A percentile compares a stretch with the other conserved stretches of the same genome.
Conservation (phyloP, 2,797 vertebrate species). For the Gadopsis marmoratus region DNA sequence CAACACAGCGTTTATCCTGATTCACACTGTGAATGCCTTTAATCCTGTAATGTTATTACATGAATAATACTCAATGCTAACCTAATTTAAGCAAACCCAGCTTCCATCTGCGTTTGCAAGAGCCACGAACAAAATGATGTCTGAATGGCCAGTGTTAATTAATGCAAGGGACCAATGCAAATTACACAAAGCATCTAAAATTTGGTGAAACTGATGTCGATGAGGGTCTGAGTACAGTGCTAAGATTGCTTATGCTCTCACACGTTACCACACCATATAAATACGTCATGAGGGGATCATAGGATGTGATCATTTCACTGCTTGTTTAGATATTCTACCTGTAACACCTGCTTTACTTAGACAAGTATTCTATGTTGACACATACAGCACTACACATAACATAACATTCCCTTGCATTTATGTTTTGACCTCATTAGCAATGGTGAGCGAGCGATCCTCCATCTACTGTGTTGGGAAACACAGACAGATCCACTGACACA, state of each 20-base stretch:
- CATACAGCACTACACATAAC: background rate
- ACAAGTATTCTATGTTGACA: background rate
- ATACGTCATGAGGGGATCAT: background rate
- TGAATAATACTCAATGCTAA: conserved; percentile 2
- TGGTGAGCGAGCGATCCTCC: background rate
- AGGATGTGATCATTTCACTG: background rate
- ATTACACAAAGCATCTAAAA: background rate
- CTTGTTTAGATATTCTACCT: background rate
- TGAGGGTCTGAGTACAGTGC: background rate
- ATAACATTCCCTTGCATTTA: background rate
- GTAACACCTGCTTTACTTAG: background rate
- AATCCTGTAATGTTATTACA: conserved; percentile 26
- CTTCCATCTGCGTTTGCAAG: background rate
- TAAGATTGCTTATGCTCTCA: background rate
- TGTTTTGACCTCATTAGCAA: background rate
- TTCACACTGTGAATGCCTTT: conserved; percentile 4
- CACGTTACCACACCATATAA: no score
- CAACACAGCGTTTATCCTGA: background rate
- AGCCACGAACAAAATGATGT: background rate
- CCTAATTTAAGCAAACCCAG: conserved; percentile 3
- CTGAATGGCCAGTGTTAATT: background rate
- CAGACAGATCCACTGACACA: background rate
- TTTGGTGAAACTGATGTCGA: conserved; percentile 3
- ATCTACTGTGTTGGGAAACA: background rate
- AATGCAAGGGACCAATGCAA: background rate